phyloP scores from a whole-genome alignment of 2,888 invertebrate genomes.

The Dorcus parallelipipedus region DNA sequence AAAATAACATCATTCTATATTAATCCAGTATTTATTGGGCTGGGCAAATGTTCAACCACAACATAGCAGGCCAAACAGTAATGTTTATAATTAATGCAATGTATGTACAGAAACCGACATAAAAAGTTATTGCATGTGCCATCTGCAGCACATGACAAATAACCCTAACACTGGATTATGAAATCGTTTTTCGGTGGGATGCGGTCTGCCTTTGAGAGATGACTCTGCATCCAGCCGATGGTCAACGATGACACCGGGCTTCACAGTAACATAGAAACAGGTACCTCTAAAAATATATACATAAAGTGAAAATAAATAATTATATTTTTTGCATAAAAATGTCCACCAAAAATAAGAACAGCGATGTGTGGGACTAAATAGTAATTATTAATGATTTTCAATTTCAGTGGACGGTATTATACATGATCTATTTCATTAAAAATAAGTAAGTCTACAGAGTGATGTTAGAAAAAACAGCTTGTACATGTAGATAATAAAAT shows the following conservation, averaged over 20 bases:
- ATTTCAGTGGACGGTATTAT: conserved; percentile 16
- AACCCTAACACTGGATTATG: conserved; percentile 44
- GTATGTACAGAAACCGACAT: conserved; percentile 46
- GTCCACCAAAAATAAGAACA: conserved; percentile 7
- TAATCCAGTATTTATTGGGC: conserved; percentile 50
- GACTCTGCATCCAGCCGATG: conserved; percentile 13
- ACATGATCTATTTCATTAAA: too few species aligned
- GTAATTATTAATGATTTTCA: conserved; percentile 2
- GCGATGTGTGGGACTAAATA: conserved; percentile 11
- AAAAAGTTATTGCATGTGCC: conserved; percentile 40
- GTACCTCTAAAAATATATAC: conserved; percentile 45
- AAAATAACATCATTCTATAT: conserved; percentile 18
- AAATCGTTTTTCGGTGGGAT: conserved; percentile 12
- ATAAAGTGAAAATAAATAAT: conserved; percentile 25
- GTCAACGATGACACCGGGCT: conserved; percentile 39
- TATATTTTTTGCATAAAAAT: conserved; percentile 15
- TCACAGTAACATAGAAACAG: conserved; percentile 47
- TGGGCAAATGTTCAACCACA: conserved; percentile 48
- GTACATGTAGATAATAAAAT: conserved; percentile 12
- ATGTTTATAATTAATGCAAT: conserved; percentile 43
- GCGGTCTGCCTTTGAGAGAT: conserved; percentile 1
- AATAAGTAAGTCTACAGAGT: background rate
- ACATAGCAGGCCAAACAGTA: conserved; percentile 49
- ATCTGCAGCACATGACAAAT: conserved; percentile 37
- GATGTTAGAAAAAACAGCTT: background rate